Conservation (phyloP, 2,888 invertebrate genomes). For the Harpalus rufipes region DNA sequence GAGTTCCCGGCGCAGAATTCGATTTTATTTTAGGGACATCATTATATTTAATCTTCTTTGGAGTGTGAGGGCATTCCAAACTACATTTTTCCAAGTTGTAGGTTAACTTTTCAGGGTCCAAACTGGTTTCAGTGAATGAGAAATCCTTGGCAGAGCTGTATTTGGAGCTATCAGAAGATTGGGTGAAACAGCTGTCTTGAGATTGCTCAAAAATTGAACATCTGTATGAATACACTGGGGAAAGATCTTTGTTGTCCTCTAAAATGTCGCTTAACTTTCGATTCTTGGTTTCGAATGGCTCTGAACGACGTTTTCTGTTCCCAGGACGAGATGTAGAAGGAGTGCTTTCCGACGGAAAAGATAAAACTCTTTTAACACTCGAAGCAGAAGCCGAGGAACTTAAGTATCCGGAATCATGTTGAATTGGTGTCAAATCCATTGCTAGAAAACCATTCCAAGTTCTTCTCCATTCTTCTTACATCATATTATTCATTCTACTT, state of each 20-base stretch:
- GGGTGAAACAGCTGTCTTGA: slow-evolving; percentile 13
- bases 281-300: background rate
- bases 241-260: slow-evolving; percentile 1
- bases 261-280: slow-evolving; percentile 27
- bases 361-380: slow-evolving; percentile 12
- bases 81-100: slow-evolving; percentile 43
- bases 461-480: background rate
- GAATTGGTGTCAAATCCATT: slow-evolving; percentile 35
- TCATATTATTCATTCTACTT: background rate
- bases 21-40: slow-evolving; percentile 19
- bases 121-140: slow-evolving; percentile 8
- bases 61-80: background rate
- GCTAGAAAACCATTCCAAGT: background rate
- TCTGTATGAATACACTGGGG: background rate
- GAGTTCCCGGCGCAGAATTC: slow-evolving; percentile 53
- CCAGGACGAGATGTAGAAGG: background rate
- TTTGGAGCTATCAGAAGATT: background rate
- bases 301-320: slow-evolving; percentile 37
- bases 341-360: slow-evolving; percentile 37
- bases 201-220: background rate
- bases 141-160: background rate
- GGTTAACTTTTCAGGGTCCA: slow-evolving; percentile 17
- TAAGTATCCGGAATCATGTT: slow-evolving; percentile 31
- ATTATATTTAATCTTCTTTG: slow-evolving; percentile 47
- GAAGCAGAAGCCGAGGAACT: slow-evolving; percentile 12